Conservation (phyloP, 2,888 invertebrate genomes). For the Drosophila borealis region DNA sequence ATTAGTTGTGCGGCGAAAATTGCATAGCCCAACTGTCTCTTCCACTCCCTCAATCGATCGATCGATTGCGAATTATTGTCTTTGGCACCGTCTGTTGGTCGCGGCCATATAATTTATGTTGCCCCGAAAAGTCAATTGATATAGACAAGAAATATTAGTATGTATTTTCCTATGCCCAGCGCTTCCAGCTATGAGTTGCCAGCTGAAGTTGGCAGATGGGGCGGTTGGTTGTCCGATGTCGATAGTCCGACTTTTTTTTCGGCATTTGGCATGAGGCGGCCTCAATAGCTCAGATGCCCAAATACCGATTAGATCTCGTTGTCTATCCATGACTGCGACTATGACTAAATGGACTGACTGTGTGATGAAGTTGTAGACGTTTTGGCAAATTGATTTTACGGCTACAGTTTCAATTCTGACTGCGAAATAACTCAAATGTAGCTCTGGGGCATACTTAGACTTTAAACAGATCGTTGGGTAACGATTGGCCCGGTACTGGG, state of each 20-base stretch:
- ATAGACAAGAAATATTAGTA: conserved; percentile 72
- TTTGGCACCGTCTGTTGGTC: conserved; percentile 57
- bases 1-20: conserved; percentile 83
- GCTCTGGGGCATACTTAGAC: conserved; percentile 75
- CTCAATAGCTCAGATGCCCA: conserved; percentile 20
- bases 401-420: conserved; percentile 62
- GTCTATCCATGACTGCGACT: conserved; percentile 26
- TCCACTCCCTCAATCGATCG: conserved; percentile 44
- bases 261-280: conserved; percentile 60
- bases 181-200: conserved; percentile 40
- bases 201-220: conserved; percentile 48
- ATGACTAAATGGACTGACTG: conserved; percentile 56
- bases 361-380: conserved; percentile 82
- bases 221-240: conserved; percentile 34
- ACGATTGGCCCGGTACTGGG: conserved; percentile 51
- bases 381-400: conserved; percentile 83
- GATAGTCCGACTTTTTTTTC: conserved; percentile 9
- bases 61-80: conserved; percentile 67
- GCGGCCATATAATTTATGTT: conserved; percentile 68
- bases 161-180: conserved; percentile 65
- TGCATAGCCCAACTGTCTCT: conserved; percentile 53
- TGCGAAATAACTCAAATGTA: conserved; percentile 72
- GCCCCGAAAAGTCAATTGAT: conserved; percentile 77
- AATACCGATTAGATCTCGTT: conserved; percentile 22
- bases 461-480: conserved; percentile 74